Evolutionary conservation across 64 coral and sea anemone species (phyloP).

Genomic region (Actinia tenebrosa): DNA sequence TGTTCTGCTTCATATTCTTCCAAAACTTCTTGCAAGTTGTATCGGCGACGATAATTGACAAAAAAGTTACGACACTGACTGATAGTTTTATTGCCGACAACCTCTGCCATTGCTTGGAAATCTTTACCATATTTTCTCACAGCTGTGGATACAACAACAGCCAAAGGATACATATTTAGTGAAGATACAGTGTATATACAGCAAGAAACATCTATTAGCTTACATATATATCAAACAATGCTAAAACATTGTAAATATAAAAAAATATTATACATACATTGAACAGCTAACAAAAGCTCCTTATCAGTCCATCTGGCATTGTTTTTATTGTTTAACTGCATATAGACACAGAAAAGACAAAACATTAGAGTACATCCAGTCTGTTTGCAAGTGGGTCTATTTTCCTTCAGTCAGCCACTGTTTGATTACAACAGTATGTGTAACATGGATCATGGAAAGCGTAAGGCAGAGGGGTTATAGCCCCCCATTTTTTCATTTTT

Average conservation of each 20-base stretch:
- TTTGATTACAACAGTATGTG: too few relatives aligned
- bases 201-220: too few relatives aligned
- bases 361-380: neutral
- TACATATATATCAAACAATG: neutral
- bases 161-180: too few relatives aligned
- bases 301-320: slow-evolving; percentile 95
- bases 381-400: too few relatives aligned
- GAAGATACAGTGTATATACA: too few relatives aligned
- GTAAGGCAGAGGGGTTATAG: too few relatives aligned
- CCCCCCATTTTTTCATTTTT: too few relatives aligned
- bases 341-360: neutral
- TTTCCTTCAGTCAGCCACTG: too few relatives aligned
- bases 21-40: slow-evolving; percentile 83
- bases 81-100: slow-evolving; percentile 91
- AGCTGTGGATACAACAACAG: slow-evolving; percentile 41
- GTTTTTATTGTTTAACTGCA: slow-evolving; percentile 89
- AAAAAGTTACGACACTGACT: slow-evolving; percentile 98
- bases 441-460: too few relatives aligned
- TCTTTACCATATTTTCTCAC: slow-evolving; percentile 96
- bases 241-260: neutral
- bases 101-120: slow-evolving; percentile 99
- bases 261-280: slow-evolving; percentile 57
- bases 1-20: slow-evolving; percentile 98
- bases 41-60: slow-evolving; percentile 89
- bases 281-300: slow-evolving; percentile 85